Evolutionary conservation across 2,797 vertebrate species (phyloP).

Genomic region (Pseudopleuronectes americanus): DNA sequence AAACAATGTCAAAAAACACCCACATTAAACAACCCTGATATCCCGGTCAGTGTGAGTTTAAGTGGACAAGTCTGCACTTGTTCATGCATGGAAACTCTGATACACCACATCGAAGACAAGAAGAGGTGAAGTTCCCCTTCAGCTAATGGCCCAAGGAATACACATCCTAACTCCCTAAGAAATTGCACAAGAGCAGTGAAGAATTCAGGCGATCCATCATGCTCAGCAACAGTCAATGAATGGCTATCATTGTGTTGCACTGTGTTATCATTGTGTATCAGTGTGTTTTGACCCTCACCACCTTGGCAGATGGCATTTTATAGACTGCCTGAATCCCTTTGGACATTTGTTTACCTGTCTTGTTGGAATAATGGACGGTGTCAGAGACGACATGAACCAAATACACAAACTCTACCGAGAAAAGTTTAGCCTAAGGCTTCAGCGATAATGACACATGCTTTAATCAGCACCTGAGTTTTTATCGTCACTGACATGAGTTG

Average conservation of each 20-base stretch:
- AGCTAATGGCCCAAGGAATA: slow-evolving; percentile 11
- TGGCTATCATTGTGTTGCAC: neutral
- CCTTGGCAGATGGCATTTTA: slow-evolving; percentile 11
- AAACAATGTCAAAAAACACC: too few species aligned
- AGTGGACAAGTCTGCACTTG: neutral
- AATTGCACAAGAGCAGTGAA: neutral
- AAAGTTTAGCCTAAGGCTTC: neutral
- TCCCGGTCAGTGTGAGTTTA: too few species aligned
- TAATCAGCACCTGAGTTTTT: too few species aligned
- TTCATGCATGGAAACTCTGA: neutral
- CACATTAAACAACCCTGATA: too few species aligned
- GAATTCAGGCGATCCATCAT: slow-evolving; percentile 9
- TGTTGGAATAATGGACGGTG: neutral
- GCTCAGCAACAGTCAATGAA: slow-evolving; percentile 1
- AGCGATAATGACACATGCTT: neutral
- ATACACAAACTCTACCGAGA: slow-evolving; percentile 17
- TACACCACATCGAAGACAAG: too few species aligned
- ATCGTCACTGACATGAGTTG: too few species aligned
- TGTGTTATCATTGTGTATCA: neutral
- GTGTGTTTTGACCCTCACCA: slow-evolving; percentile 5
- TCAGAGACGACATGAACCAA: slow-evolving; percentile 3
- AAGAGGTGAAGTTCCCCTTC: neutral
- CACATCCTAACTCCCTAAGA: neutral
- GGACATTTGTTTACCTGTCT: slow-evolving; percentile 3
- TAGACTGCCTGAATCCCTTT: slow-evolving; percentile 7